These are phyloP conservation scores for Litoditis marina DNA, from an alignment of 2,888 invertebrate genomes.

Conservation along the genomic window DNA sequence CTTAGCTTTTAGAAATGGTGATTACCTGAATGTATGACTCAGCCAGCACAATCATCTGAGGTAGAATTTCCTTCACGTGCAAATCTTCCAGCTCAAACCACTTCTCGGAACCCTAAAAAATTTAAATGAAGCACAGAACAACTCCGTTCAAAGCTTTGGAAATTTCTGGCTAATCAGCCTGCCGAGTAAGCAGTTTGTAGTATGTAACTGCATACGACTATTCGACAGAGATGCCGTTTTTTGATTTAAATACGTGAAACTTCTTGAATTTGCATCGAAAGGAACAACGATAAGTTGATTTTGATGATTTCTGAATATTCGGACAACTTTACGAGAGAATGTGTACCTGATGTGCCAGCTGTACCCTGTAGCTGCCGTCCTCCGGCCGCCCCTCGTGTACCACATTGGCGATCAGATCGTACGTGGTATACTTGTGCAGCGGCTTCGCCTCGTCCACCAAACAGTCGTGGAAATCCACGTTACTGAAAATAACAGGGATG, in stretches of 20 bases:
- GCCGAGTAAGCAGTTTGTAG: too few species aligned
- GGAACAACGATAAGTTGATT: too few species aligned
- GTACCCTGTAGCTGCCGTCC: slow-evolving; percentile 89
- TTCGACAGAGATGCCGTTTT: too few species aligned
- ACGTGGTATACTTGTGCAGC: slow-evolving; percentile 77
- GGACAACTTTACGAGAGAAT: background rate
- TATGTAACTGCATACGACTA: too few species aligned
- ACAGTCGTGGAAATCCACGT: slow-evolving; percentile 93
- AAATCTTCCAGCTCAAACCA: slow-evolving; percentile 91
- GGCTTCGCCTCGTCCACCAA: slow-evolving; percentile 74
- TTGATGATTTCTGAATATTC: background rate
- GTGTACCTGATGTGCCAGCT: slow-evolving; percentile 78
- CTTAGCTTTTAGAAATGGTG: background rate
- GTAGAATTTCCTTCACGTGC: slow-evolving; percentile 93
- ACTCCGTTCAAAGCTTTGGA: too few species aligned
- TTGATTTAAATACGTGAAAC: too few species aligned
- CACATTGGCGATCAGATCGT: slow-evolving; percentile 96
- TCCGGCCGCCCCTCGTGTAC: slow-evolving; percentile 95
- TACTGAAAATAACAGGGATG: slow-evolving; percentile 69
- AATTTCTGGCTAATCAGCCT: too few species aligned
- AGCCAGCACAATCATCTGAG: slow-evolving; percentile 98
- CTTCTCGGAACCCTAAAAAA: slow-evolving; percentile 72
- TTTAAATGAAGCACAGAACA: background rate
- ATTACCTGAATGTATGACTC: slow-evolving; percentile 92
- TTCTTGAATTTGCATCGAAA: too few species aligned